Conservation (phyloP, 2,797 vertebrate genomes). For the Hippocampus kuda region DNA sequence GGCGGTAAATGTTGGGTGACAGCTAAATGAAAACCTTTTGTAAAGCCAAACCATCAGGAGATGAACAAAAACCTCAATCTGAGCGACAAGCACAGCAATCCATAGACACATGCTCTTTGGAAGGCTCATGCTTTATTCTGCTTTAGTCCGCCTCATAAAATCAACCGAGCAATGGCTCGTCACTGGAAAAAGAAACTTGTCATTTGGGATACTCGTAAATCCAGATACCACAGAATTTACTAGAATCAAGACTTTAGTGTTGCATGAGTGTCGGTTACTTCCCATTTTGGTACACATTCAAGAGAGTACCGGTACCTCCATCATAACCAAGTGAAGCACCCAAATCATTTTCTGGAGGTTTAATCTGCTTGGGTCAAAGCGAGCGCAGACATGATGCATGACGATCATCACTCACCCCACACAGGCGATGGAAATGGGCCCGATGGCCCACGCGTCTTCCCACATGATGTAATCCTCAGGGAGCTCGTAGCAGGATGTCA, state of each 20-base stretch:
- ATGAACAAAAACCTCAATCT: too few relatives aligned
- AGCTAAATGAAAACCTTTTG: too few relatives aligned
- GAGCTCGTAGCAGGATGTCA: constrained; percentile 85
- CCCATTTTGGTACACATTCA: neutral
- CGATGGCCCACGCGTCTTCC: constrained; percentile 98
- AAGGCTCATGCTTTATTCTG: neutral
- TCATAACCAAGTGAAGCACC: neutral
- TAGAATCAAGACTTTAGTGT: neutral
- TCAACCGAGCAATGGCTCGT: neutral
- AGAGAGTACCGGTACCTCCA: neutral
- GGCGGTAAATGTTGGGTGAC: too few relatives aligned
- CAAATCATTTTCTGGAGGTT: neutral
- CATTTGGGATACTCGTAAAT: too few relatives aligned
- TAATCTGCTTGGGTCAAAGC: neutral
- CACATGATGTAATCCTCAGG: constrained; percentile 98
- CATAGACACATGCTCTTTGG: neutral
- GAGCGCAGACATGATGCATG: neutral
- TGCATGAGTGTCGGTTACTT: neutral
- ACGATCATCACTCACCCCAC: constrained; percentile 67
- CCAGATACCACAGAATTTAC: neutral
- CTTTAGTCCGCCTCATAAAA: neutral
- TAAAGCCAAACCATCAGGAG: too few relatives aligned
- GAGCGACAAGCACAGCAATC: too few relatives aligned
- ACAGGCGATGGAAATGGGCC: constrained; percentile 90
- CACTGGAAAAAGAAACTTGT: neutral